phyloP scores from a whole-genome alignment of 2,888 invertebrate genomes.

The Phengaris arion region DNA sequence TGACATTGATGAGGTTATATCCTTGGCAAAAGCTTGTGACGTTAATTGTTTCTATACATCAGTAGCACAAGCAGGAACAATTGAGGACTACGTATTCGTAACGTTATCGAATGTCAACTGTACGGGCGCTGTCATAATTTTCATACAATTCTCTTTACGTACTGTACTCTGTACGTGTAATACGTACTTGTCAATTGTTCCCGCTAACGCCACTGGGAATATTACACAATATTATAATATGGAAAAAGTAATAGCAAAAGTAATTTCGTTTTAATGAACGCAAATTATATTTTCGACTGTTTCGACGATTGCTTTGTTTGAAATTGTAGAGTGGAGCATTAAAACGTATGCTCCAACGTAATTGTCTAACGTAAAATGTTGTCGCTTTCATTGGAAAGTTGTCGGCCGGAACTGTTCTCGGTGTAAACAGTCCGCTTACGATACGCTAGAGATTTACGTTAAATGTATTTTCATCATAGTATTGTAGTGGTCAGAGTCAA shows the following conservation, averaged over 20 bases:
- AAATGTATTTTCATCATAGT: neutral
- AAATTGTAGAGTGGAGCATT: constrained; percentile 10
- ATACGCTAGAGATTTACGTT: constrained; percentile 10
- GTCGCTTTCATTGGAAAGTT: constrained; percentile 74
- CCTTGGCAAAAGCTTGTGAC: neutral
- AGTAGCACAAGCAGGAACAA: too few species aligned
- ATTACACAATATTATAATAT: neutral
- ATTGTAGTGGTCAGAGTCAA: too few species aligned
- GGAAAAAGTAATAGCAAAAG: neutral
- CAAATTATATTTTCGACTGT: constrained; percentile 2
- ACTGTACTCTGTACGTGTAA: too few species aligned
- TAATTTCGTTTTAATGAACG: neutral
- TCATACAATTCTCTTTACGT: too few species aligned
- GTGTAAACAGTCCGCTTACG: constrained; percentile 41
- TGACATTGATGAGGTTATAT: neutral
- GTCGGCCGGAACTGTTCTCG: constrained; percentile 56
- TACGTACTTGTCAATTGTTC: too few species aligned
- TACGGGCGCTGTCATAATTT: too few species aligned
- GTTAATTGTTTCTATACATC: too few species aligned
- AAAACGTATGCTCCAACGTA: constrained; percentile 27
- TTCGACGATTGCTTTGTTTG: neutral
- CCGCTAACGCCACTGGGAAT: neutral
- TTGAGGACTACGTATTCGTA: too few species aligned
- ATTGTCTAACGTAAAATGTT: constrained; percentile 37
- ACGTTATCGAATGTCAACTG: too few species aligned